Percentiles rank a stretch among this genome's conserved stretches.
Evolutionary conservation across 2,888 invertebrate species (phyloP).

Genomic region (Leptopilina myrica): DNA sequence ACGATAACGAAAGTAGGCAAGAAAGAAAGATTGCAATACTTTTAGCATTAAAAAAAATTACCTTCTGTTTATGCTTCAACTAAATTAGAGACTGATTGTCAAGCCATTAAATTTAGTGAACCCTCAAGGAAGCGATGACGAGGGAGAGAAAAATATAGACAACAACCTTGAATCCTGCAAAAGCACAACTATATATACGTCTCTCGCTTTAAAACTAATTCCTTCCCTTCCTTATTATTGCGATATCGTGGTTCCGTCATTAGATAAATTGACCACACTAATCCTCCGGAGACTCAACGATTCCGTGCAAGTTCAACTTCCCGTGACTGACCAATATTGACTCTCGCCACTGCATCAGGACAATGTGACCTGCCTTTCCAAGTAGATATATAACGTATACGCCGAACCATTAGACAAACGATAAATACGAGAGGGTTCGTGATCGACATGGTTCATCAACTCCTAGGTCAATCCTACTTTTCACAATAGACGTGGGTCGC

Average conservation of each 20-base stretch:
- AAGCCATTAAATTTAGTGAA: slow-evolving; percentile 37
- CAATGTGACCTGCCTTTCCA: slow-evolving; percentile 55
- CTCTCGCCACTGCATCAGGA: slow-evolving; percentile 57
- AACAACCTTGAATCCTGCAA: slow-evolving; percentile 34
- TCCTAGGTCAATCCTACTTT: slow-evolving; percentile 48
- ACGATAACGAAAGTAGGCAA: neutral
- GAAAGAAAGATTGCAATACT: neutral
- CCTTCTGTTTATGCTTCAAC: neutral
- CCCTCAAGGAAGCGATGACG: slow-evolving; percentile 11
- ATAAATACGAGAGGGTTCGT: slow-evolving; percentile 60
- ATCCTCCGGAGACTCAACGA: slow-evolving; percentile 53
- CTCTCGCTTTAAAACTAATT: slow-evolving; percentile 30
- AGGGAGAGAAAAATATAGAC: neutral
- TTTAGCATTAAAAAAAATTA: neutral
- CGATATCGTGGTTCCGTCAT: slow-evolving; percentile 42
- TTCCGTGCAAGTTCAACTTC: slow-evolving; percentile 64
- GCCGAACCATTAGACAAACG: slow-evolving; percentile 50
- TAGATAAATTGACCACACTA: slow-evolving; percentile 57
- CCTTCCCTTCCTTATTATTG: slow-evolving; percentile 29
- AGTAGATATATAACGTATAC: slow-evolving; percentile 34
- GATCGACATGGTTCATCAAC: slow-evolving; percentile 54
- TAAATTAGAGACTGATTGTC: slow-evolving; percentile 19
- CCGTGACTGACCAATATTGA: slow-evolving; percentile 63
- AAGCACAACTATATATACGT: neutral
- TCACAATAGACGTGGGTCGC: slow-evolving; percentile 50